A percentile compares a stretch with the other conserved stretches of the same genome.
These are phyloP conservation scores for Cervus canadensis DNA, from an alignment of 2,113 vertebrate genomes.

Conservation along the genomic window DNA sequence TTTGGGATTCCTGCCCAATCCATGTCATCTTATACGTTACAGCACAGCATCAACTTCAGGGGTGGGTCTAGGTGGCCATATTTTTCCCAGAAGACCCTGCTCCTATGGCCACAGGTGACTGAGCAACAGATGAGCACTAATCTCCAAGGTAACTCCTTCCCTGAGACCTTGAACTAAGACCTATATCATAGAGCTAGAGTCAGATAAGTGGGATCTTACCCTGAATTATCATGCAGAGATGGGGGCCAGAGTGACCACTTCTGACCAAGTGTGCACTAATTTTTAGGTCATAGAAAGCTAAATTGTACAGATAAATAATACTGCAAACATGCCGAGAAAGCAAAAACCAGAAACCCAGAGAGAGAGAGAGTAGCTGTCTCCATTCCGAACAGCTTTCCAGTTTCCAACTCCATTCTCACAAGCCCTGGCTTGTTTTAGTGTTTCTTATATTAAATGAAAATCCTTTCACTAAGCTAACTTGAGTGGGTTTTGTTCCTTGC, in stretches of 20 bases:
- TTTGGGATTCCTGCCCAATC: background rate
- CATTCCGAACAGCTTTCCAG: background rate
- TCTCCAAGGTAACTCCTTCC: background rate
- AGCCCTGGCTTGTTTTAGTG: background rate
- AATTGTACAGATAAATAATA: background rate
- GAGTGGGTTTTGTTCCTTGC: background rate
- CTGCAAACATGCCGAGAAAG: background rate
- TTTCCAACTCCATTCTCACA: background rate
- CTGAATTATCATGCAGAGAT: background rate
- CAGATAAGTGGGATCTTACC: background rate
- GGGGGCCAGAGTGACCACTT: background rate
- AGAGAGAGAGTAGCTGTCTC: background rate
- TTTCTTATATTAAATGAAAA: constrained; percentile 3
- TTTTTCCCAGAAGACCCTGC: background rate
- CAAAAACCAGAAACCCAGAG: background rate
- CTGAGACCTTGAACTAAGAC: constrained; percentile 5
- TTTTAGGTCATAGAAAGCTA: background rate
- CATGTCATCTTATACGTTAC: background rate
- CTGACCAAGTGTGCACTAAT: background rate
- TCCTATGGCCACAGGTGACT: background rate
- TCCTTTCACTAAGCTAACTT: background rate
- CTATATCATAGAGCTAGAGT: background rate
- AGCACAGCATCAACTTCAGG: background rate
- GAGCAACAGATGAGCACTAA: background rate
- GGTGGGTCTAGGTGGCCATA: background rate